These are phyloP conservation scores for Progne subis DNA, from an alignment of 2,113 vertebrate species.

Conservation along the genomic window DNA sequence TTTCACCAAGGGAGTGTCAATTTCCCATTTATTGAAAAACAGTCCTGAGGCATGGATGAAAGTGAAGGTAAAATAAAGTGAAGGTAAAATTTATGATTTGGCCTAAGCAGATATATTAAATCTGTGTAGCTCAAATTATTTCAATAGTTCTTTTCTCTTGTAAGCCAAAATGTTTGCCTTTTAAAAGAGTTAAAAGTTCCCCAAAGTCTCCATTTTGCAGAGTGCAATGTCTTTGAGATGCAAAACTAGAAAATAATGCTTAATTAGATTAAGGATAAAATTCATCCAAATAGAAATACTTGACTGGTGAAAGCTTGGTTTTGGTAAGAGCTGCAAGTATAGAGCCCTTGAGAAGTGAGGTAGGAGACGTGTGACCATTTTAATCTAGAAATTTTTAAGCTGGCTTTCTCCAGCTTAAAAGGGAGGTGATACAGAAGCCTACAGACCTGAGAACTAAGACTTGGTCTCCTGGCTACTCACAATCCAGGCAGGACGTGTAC, in stretches of 20 bases:
- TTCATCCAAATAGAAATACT: background rate
- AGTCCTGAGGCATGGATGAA: background rate
- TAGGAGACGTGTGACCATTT: background rate
- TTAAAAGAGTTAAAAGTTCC: background rate
- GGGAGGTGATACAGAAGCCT: background rate
- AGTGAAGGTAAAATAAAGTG: background rate
- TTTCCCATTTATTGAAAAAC: background rate
- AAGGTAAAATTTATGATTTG: background rate
- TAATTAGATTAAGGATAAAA: background rate
- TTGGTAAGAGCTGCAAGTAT: background rate
- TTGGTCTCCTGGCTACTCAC: background rate
- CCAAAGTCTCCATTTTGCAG: background rate
- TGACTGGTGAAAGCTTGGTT: background rate
- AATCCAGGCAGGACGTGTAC: background rate
- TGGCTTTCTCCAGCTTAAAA: background rate
- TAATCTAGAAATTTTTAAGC: background rate
- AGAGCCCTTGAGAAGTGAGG: background rate
- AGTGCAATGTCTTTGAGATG: background rate
- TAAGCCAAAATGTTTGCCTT: background rate
- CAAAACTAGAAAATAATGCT: background rate
- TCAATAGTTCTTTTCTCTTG: background rate
- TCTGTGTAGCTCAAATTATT: background rate
- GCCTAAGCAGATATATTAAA: background rate
- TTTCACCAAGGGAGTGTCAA: background rate
- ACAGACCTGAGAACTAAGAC: background rate